Evolutionary conservation across 2,797 vertebrate species (phyloP).

Genomic region (Diplodus sargus): DNA sequence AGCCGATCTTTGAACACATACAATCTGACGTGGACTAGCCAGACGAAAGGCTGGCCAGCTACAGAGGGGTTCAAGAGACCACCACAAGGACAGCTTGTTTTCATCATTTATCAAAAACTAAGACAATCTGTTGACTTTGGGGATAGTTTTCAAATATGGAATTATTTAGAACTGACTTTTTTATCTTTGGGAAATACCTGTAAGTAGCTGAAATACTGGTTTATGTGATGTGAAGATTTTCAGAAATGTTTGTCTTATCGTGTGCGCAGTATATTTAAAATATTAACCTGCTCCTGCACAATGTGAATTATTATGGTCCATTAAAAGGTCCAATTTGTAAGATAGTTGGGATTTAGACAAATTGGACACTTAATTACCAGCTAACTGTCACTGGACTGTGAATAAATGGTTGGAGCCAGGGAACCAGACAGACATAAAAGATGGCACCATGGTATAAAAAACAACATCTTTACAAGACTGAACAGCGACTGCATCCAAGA

Average conservation of each 20-base stretch:
- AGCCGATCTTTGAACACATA: conserved; percentile 44
- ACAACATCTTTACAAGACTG: background rate
- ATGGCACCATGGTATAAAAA: conserved; percentile 12
- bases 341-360: too few relatives aligned
- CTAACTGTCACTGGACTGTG: background rate
- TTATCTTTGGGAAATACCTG: conserved; percentile 24
- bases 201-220: background rate
- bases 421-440: conserved; percentile 10
- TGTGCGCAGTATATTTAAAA: background rate
- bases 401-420: conserved; percentile 9
- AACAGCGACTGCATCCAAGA: conserved; percentile 6
- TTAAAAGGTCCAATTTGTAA: too few relatives aligned
- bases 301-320: background rate
- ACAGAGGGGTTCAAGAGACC: conserved; percentile 68
- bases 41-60: conserved; percentile 19
- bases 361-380: background rate
- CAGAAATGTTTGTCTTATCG: background rate
- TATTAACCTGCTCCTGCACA: background rate
- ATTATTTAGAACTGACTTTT: background rate
- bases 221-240: background rate
- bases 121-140: conserved; percentile 18
- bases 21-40: conserved; percentile 32
- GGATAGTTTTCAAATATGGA: background rate
- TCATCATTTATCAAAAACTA: conserved; percentile 76
- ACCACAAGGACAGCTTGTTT: conserved; percentile 58